phyloP scores from a whole-genome alignment of 2,113 vertebrate species.

The Leucosticte australis region DNA sequence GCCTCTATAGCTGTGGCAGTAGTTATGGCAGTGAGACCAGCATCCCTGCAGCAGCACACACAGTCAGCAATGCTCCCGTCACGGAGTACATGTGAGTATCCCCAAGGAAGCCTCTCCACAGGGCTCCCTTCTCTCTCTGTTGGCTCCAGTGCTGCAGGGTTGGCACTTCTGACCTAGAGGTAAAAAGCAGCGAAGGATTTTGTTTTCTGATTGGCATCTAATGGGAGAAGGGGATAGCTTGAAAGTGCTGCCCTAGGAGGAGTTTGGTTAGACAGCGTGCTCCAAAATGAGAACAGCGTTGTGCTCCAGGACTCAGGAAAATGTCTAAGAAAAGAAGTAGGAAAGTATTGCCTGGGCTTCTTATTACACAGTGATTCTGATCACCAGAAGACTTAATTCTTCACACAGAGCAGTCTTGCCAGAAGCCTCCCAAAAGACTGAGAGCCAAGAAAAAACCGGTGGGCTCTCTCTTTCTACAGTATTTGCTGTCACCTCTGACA shows the following conservation, averaged over 20 bases:
- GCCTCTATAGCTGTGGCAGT: conserved; percentile 97
- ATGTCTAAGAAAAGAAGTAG: background rate
- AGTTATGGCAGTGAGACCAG: conserved; percentile 97
- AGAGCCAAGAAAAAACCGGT: background rate
- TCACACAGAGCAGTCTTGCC: background rate
- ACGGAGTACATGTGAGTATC: conserved; percentile 97
- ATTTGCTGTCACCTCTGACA: background rate
- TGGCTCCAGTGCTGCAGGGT: background rate
- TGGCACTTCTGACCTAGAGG: background rate
- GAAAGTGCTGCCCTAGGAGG: background rate
- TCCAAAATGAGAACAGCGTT: background rate
- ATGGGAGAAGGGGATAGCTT: background rate
- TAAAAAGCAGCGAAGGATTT: background rate
- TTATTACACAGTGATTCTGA: background rate
- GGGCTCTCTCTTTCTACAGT: background rate
- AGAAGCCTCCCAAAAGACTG: background rate
- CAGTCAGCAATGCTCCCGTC: conserved; percentile 97
- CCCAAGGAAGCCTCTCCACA: background rate
- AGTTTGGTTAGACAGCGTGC: background rate
- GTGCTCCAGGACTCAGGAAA: background rate
- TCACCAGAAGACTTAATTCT: background rate
- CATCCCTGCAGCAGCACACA: conserved; percentile 94
- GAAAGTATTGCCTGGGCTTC: background rate
- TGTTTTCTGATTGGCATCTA: background rate
- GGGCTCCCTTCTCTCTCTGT: background rate